These are phyloP conservation scores for Galemys pyrenaicus DNA, from an alignment of 2,113 vertebrate species.

Conservation along the genomic window DNA sequence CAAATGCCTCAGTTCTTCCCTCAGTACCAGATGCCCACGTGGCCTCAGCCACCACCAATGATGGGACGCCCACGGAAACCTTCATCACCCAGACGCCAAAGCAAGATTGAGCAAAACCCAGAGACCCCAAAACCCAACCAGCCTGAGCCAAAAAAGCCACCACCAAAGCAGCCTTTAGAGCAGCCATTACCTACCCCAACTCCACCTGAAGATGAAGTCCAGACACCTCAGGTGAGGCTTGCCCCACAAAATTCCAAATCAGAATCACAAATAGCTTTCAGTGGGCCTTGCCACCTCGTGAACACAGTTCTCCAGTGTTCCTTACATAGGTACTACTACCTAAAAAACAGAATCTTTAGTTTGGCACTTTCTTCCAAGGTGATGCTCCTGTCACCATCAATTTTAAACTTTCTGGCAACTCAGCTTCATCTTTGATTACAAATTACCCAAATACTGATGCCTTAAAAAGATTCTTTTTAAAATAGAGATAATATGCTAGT, in stretches of 20 bases:
- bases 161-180: conserved; percentile 49
- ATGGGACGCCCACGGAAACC: conserved; percentile 38
- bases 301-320: neutral
- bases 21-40: conserved; percentile 70
- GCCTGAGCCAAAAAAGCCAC: conserved; percentile 15
- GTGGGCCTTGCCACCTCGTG: neutral
- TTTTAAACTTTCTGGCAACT: neutral
- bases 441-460: neutral
- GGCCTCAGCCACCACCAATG: conserved; percentile 65
- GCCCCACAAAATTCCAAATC: neutral
- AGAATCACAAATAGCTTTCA: neutral
- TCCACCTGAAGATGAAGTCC: conserved; percentile 46
- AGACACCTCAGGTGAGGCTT: conserved; percentile 62
- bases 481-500: neutral
- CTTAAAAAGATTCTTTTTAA: conserved; percentile 24
- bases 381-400: neutral
- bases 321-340: neutral
- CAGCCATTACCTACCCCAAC: conserved; percentile 49
- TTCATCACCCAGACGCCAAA: neutral
- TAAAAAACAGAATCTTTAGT: neutral
- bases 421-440: neutral
- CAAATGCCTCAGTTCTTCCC: conserved; percentile 58
- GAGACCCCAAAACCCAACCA: conserved; percentile 52
- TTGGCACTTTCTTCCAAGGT: conserved; percentile 4
- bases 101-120: conserved; percentile 57